Percentiles rank a stretch among this genome's conserved stretches.
Conservation (phyloP, 2,888 invertebrate species). For the Epirrita christyi region DNA sequence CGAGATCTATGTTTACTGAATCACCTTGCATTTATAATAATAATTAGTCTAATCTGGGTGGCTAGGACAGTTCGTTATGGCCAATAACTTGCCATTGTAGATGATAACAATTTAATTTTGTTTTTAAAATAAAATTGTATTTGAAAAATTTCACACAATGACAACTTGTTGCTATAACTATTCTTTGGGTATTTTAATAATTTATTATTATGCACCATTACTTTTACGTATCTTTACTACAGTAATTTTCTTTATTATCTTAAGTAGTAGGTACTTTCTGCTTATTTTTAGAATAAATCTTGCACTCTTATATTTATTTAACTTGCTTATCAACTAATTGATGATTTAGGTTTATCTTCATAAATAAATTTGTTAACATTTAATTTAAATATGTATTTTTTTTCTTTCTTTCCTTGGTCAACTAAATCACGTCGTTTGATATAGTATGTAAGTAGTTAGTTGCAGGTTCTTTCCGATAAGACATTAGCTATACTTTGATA, state of each 20-base stretch:
- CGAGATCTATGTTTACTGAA: background rate
- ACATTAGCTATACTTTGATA: no score
- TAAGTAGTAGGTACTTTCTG: background rate
- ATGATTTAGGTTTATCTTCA: constrained; percentile 27
- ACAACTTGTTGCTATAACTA: constrained; percentile 77
- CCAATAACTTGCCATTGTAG: constrained; percentile 77
- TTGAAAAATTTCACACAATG: constrained; percentile 60
- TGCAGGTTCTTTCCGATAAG: no score
- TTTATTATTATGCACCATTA: constrained; percentile 40
- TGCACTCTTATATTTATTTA: constrained; percentile 20
- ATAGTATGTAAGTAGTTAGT: no score
- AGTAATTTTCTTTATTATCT: background rate
- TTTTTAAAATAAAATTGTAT: no score
- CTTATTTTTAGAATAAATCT: constrained; percentile 4
- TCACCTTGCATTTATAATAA: background rate
- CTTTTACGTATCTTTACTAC: background rate
- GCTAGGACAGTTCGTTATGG: constrained; percentile 58
- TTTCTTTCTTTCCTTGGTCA: background rate
- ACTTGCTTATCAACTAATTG: constrained; percentile 30
- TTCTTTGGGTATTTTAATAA: constrained; percentile 53
- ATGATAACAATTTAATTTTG: constrained; percentile 16
- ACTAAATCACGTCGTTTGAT: background rate
- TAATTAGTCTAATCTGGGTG: constrained; percentile 46
- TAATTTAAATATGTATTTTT: background rate
- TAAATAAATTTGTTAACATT: constrained; percentile 18